A percentile compares a stretch with the other conserved stretches of the same genome.
Evolutionary conservation across 2,113 vertebrate species (phyloP).

Genomic region (Chionis minor): DNA sequence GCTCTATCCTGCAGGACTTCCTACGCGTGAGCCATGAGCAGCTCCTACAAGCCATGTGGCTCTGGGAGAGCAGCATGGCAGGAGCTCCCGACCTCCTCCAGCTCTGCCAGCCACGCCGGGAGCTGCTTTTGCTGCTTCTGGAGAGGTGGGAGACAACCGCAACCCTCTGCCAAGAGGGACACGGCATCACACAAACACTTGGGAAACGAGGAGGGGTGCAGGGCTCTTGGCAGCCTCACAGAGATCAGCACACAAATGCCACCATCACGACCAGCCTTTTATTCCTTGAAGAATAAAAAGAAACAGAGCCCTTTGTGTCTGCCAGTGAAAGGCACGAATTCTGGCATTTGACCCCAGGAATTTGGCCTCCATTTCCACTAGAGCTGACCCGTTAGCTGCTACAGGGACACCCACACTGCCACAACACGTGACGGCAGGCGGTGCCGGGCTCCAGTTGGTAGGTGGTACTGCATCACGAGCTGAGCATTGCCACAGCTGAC

Average conservation of each 20-base stretch:
- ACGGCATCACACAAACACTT: neutral
- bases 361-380: slow-evolving; percentile 40
- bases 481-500: neutral
- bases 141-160: neutral
- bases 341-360: slow-evolving; percentile 42
- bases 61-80: neutral
- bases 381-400: neutral
- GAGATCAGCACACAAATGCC: slow-evolving; percentile 30
- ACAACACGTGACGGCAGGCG: neutral
- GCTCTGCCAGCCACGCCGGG: neutral
- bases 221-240: neutral
- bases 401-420: neutral
- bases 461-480: neutral
- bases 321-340: slow-evolving; percentile 21
- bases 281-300: slow-evolving; percentile 25
- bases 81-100: neutral
- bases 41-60: neutral
- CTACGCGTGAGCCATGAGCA: rapidly evolving
- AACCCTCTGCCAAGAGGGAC: neutral
- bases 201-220: neutral
- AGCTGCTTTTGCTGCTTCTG: neutral
- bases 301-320: slow-evolving; percentile 54
- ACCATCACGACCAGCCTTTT: neutral
- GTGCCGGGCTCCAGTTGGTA: neutral
- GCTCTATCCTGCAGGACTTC: neutral